Conservation (phyloP, 2,888 invertebrate genomes). For the Erannis defoliaria region DNA sequence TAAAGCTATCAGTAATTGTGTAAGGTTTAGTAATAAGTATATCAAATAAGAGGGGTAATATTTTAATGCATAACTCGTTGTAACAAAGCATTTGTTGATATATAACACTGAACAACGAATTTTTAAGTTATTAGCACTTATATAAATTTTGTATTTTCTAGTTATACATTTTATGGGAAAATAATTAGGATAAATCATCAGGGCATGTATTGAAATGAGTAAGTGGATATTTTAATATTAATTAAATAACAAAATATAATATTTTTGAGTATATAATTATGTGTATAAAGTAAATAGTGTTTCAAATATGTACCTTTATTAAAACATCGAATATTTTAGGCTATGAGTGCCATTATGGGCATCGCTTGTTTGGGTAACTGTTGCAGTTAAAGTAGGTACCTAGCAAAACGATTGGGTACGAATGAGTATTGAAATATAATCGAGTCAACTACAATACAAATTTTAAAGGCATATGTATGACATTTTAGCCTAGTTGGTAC, state of each 20-base stretch:
- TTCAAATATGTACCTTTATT: conserved; percentile 28
- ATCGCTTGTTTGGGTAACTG: background rate
- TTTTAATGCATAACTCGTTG: conserved; percentile 27
- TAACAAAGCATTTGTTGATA: conserved; percentile 40
- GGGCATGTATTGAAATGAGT: conserved; percentile 16
- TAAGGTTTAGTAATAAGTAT: conserved; percentile 6
- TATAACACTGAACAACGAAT: conserved; percentile 36
- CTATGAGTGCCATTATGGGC: conserved; percentile 80
- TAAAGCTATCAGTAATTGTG: conserved; percentile 9
- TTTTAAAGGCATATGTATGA: no score
- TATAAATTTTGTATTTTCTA: conserved; percentile 13
- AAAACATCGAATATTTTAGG: conserved; percentile 71
- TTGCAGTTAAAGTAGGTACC: background rate
- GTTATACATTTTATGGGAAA: conserved; percentile 22
- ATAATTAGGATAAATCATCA: conserved; percentile 11
- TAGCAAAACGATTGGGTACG: no score
- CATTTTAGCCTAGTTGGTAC: no score
- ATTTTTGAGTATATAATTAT: background rate
- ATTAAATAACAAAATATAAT: conserved; percentile 5
- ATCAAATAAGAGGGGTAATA: conserved; percentile 4
- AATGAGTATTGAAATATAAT: background rate
- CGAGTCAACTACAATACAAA: background rate
- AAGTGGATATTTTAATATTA: conserved; percentile 12
- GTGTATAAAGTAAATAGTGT: conserved; percentile 42
- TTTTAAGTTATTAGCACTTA: conserved; percentile 8